Evolutionary conservation across 1,140 invertebrate genomes (phyloP).

Genomic region (Drosophila eugracilis): DNA sequence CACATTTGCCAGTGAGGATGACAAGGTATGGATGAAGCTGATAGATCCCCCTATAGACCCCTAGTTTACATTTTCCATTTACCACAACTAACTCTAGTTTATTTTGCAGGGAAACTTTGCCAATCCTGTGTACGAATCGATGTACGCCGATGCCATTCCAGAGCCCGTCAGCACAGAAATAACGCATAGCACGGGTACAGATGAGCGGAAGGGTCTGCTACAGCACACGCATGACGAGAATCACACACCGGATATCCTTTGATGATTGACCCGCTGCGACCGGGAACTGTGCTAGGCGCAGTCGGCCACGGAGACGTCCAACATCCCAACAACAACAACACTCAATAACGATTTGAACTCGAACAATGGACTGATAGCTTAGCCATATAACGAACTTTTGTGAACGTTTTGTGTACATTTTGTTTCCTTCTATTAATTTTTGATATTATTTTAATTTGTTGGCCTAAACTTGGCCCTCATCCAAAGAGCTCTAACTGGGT

Average conservation of each 20-base stretch:
- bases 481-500: constrained; percentile 69
- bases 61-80: too few relatives aligned
- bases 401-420: constrained; percentile 58
- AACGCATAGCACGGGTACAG: constrained; percentile 72
- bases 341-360: constrained; percentile 73
- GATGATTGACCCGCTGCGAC: constrained; percentile 68
- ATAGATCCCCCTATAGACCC: too few relatives aligned
- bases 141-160: constrained; percentile 87
- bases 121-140: constrained; percentile 93
- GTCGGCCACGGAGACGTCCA: constrained; percentile 11
- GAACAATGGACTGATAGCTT: constrained; percentile 82
- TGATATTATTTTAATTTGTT: constrained; percentile 41
- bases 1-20: constrained; percentile 86
- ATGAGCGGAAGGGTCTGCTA: constrained; percentile 79
- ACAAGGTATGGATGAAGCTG: too few relatives aligned
- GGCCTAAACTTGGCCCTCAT: constrained; percentile 23
- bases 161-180: constrained; percentile 70
- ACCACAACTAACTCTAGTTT: neutral
- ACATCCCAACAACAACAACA: constrained; percentile 30
- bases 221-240: constrained; percentile 83
- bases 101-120: constrained; percentile 88
- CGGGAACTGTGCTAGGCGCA: constrained; percentile 71
- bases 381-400: constrained; percentile 80
- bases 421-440: constrained; percentile 49
- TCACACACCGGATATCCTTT: constrained; percentile 82